Evolutionary conservation across 2,888 invertebrate genomes (phyloP), one percentile per base, ranked within the genome.

Genomic region (Brachyptera risi): DNA sequence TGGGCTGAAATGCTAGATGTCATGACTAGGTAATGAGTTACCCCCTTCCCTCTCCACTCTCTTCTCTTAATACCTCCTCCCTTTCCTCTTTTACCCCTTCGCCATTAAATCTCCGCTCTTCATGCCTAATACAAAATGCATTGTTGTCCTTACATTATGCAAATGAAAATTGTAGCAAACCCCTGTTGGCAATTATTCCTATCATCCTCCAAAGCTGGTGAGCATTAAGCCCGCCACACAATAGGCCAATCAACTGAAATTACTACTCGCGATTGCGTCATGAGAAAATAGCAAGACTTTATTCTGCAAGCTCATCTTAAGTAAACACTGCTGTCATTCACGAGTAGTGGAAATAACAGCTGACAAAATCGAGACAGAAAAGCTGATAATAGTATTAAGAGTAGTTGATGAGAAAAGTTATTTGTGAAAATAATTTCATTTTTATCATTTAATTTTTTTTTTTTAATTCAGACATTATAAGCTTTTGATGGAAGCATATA

Each of bases 111-210:
- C 75, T 75, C 74, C 73, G 73, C 73, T 74, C 74, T 60, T 59
- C 56, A 62, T 54, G 64, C 64, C 74, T 75, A 75, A 75, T 76
- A 75, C 75, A 74, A 75, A 76, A 76, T 76, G 75, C 76, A 75
- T 76, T 75, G 76, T 76, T 76, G 75, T 76, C 75, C 74, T 76
- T 75, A 75, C 76, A 76, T 76, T 76, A 76, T 76, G 76, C 74
- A 75, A 76, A 76, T 76, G 75, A 75, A 75, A 75, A 75, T 74
- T 73, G 64, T 60, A 64, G 62, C 64, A 62, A 62, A 64, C 64
- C 54, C 54, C 21, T 54, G 54, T 35, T 54, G 54, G 54, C 54
- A 54, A 54, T 54, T 54, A 54, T 54, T 54, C 54, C 54, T 35
- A 54, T 54, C 54, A 54, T 54, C 54, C 54, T 54, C 54, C n/a